These are phyloP conservation scores for Enteromius viviparus DNA, from an alignment of 2,797 vertebrate genomes.

Conservation along the genomic window DNA sequence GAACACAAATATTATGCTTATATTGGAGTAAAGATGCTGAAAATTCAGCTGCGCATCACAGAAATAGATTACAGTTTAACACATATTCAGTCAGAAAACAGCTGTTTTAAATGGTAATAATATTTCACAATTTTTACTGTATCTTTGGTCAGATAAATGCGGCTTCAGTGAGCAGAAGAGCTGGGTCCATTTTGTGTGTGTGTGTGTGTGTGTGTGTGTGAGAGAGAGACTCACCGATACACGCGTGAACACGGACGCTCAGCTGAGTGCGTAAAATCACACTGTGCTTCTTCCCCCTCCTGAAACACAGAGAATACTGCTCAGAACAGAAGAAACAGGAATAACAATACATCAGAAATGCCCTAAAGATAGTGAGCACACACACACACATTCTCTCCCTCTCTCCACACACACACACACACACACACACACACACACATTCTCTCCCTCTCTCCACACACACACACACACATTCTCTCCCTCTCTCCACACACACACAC, in stretches of 20 bases:
- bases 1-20: too few relatives aligned
- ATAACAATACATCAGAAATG: constrained; percentile 2
- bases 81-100: too few relatives aligned
- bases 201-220: not conserved
- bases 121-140: not conserved
- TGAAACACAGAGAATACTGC: constrained; percentile 49
- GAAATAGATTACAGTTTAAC: too few relatives aligned
- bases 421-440: not conserved
- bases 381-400: not conserved
- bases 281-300: constrained; percentile 93
- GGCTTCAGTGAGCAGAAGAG: too few relatives aligned
- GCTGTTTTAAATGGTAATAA: too few relatives aligned
- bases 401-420: too few relatives aligned
- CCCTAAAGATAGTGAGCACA: not conserved
- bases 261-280: constrained; percentile 92
- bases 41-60: too few relatives aligned
- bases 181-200: too few relatives aligned
- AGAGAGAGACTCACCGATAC: constrained; percentile 93
- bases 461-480: not conserved
- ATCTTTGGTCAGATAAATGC: not conserved
- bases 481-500: too few relatives aligned
- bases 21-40: too few relatives aligned
- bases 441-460: too few relatives aligned
- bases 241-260: constrained; percentile 92
- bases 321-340: not conserved